phyloP scores from a whole-genome alignment of 2,113 vertebrate species.

The Sylvilagus bachmani region DNA sequence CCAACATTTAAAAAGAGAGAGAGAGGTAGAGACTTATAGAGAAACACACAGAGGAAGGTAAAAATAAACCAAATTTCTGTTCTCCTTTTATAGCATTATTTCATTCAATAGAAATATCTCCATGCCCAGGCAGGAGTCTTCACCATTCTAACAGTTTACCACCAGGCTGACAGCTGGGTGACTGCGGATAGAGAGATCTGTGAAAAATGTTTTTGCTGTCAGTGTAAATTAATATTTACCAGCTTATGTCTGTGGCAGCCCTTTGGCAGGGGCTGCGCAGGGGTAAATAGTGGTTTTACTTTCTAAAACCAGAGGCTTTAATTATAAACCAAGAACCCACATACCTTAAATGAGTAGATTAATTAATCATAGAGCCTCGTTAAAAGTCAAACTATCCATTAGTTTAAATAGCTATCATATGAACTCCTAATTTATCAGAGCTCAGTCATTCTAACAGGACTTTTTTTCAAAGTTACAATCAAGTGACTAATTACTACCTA shows the following conservation, averaged over 20 bases:
- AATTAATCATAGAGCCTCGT: conserved; percentile 78
- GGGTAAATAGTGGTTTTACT: conserved; percentile 74
- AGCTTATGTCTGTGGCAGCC: conserved; percentile 23
- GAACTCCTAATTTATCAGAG: conserved; percentile 70
- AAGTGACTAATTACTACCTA: conserved; percentile 67
- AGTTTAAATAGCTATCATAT: conserved; percentile 66
- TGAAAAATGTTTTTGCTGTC: conserved; percentile 52
- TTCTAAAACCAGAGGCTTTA: conserved; percentile 43
- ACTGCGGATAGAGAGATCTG: not conserved
- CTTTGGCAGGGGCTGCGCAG: not conserved
- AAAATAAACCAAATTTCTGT: not conserved
- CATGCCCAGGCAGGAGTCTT: not conserved
- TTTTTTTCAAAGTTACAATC: conserved; percentile 45
- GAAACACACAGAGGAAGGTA: not conserved
- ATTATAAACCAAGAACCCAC: conserved; percentile 58
- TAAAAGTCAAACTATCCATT: conserved; percentile 59
- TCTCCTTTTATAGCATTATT: not conserved
- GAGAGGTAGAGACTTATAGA: not conserved
- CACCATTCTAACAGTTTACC: not conserved
- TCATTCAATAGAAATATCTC: not conserved
- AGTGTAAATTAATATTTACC: conserved; percentile 68
- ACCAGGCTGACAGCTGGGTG: conserved; percentile 37
- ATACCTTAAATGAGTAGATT: conserved; percentile 70
- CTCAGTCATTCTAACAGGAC: conserved; percentile 16
- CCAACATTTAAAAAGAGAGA: not conserved